A percentile compares a stretch with the other conserved stretches of the same genome.
These are phyloP conservation scores for Sesia apiformis DNA, from an alignment of 2,888 invertebrate species.

Conservation along the genomic window DNA sequence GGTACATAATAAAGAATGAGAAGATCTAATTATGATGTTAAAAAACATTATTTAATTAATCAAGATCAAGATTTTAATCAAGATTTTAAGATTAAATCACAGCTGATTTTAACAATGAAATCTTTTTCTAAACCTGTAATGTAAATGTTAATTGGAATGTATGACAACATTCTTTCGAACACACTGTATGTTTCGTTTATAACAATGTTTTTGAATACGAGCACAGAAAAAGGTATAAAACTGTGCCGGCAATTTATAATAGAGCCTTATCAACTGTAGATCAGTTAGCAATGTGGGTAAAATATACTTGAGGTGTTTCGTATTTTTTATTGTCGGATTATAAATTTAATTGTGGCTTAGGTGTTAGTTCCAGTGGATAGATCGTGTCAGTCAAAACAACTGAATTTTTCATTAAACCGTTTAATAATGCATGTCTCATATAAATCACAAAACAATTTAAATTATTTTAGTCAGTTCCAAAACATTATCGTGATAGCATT, in stretches of 20 bases:
- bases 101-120: too few species aligned
- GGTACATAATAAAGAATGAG: too few species aligned
- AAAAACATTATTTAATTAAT: too few species aligned
- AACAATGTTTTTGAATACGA: neutral
- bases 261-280: slow-evolving; percentile 26
- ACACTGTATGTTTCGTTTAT: slow-evolving; percentile 9
- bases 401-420: slow-evolving; percentile 5
- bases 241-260: slow-evolving; percentile 31
- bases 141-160: too few species aligned
- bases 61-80: too few species aligned
- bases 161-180: slow-evolving; percentile 1
- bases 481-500: too few species aligned
- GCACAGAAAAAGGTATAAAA: slow-evolving; percentile 14
- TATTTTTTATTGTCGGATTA: slow-evolving; percentile 18
- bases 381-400: neutral
- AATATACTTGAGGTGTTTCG: slow-evolving; percentile 17
- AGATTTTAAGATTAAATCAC: too few species aligned
- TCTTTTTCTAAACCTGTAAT: too few species aligned
- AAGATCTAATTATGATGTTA: too few species aligned
- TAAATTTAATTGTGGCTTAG: slow-evolving; percentile 23
- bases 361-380: slow-evolving; percentile 7
- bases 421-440: slow-evolving; percentile 6
- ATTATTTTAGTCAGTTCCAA: too few species aligned
- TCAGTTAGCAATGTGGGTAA: slow-evolving; percentile 24
- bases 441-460: neutral